These are phyloP conservation scores for Gallinago solitaria DNA, from an alignment of 2,797 vertebrate genomes.

Conservation along the genomic window DNA sequence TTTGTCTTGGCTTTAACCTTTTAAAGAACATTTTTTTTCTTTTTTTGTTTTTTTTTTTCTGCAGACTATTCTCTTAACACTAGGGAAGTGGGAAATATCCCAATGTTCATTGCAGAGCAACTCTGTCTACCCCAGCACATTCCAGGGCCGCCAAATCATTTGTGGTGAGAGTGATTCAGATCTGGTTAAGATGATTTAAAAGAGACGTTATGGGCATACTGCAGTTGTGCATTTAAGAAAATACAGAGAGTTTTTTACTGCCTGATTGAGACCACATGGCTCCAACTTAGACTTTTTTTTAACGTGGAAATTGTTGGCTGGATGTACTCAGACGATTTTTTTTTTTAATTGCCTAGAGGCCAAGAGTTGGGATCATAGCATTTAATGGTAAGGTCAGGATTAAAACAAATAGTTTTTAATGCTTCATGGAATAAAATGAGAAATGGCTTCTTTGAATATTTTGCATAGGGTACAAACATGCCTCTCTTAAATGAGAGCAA, in stretches of 20 bases:
- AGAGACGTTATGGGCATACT: conserved; percentile 77
- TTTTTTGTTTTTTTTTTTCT: conserved; percentile 2
- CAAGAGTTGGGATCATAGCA: conserved; percentile 51
- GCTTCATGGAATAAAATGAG: conserved; percentile 19
- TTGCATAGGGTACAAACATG: background rate
- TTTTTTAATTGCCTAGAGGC: conserved; percentile 68
- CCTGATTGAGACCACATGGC: conserved; percentile 82
- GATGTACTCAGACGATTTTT: conserved; percentile 30
- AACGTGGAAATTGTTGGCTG: conserved; percentile 74
- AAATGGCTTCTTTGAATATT: background rate
- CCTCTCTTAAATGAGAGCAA: background rate
- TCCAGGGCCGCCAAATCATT: conserved; percentile 79
- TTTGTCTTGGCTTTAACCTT: conserved; percentile 69
- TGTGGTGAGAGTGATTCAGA: conserved; percentile 78
- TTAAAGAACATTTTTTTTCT: background rate
- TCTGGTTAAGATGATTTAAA: conserved; percentile 80
- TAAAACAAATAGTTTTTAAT: conserved; percentile 61
- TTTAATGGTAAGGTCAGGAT: conserved; percentile 67
- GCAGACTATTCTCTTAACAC: conserved; percentile 60
- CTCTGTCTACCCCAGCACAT: conserved; percentile 77
- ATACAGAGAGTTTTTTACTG: conserved; percentile 75
- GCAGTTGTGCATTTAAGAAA: conserved; percentile 78
- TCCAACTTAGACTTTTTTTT: conserved; percentile 69
- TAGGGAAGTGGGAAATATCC: conserved; percentile 52
- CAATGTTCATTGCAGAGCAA: conserved; percentile 58